These are phyloP conservation scores for Boloria selene DNA, from an alignment of 2,888 invertebrate genomes.

Conservation along the genomic window DNA sequence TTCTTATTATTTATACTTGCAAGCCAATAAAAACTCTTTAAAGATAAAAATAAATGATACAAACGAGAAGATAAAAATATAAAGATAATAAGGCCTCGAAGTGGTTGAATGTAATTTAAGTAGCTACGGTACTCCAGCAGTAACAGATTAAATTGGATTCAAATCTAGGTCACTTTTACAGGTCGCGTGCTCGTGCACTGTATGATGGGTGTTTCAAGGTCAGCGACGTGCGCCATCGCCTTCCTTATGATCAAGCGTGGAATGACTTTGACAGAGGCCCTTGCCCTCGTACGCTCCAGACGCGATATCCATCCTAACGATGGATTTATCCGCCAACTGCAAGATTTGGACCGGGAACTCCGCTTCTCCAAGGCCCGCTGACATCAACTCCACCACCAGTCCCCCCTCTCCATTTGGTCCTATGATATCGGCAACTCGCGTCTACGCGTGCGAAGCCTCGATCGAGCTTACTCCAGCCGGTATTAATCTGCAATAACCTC, in stretches of 20 bases:
- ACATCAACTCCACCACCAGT: conserved; percentile 63
- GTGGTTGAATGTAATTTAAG: neutral
- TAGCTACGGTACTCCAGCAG: neutral
- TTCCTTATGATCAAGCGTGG: conserved; percentile 91
- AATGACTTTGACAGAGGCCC: conserved; percentile 88
- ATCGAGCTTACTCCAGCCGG: conserved; percentile 58
- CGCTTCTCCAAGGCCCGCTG: conserved; percentile 78
- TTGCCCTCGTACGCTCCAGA: conserved; percentile 85
- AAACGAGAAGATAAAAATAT: too few relatives aligned
- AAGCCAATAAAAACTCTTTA: too few relatives aligned
- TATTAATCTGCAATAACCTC: conserved; percentile 34
- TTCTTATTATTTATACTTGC: too few relatives aligned
- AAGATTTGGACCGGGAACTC: conserved; percentile 85
- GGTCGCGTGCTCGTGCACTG: conserved; percentile 92
- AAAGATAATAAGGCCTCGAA: too few relatives aligned
- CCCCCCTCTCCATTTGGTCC: conserved; percentile 55
- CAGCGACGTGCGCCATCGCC: conserved; percentile 90
- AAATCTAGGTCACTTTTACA: conserved; percentile 54
- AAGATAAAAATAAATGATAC: too few relatives aligned
- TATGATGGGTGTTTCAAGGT: conserved; percentile 90
- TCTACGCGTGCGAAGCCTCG: conserved; percentile 66
- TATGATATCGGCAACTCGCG: conserved; percentile 50
- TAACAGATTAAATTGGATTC: conserved; percentile 14
- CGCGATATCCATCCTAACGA: conserved; percentile 90
- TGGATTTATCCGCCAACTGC: conserved; percentile 90